Base-by-base conservation (phyloP, 2,113 vertebrate species). In the Zosterops lateralis region DNA sequence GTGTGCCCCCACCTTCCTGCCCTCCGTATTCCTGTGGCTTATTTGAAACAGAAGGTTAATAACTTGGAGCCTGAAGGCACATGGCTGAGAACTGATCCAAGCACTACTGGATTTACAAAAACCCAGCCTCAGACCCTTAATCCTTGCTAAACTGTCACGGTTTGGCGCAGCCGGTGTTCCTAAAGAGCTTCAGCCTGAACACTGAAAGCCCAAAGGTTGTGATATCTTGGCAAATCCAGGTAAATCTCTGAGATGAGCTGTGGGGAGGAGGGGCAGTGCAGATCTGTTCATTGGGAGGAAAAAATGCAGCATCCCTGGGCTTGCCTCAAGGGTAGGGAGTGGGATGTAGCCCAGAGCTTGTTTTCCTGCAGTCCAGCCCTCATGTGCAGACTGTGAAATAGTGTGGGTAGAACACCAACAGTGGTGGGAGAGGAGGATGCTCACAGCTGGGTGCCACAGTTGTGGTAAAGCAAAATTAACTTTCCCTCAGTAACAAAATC, bases 31-130 rank as follows among this genome's bases (percentile, higher is more conserved):
- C 73, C 67, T 92, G 22, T 45, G 77, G 54, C 50, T 90, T 92
- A 88, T 26, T 92, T 92, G 87, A 89, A 90, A 54, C 80, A 71
- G 89, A 61, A 90, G 83, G 91, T 95, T 95, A 93, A 90, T 90
- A 92, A 95, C 83, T 77, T 54, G 73, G 84, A 74, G 89, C 89
- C 80, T 0, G 9, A 66, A 88, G 83, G 93, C 79, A 76, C 40
- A 14, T 0, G 3, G 75, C 85, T 66, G 68, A 76, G 92, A 90
- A 80, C 58, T 85, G 91, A 85, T 87, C 75, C 91, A 61, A 73
- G 85, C 45, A 36, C 82, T 72, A 78, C 74, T 84, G 92, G 82
- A 82, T 96, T 87, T 75, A 26, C 65, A 80, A 48, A 92, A 90
- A 57, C 7, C 20, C 67, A 56, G 29, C 75, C 72, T 85, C 86